Evolutionary conservation across 2,113 vertebrate species (phyloP).

Genomic region (Gnathonemus longibarbis): DNA sequence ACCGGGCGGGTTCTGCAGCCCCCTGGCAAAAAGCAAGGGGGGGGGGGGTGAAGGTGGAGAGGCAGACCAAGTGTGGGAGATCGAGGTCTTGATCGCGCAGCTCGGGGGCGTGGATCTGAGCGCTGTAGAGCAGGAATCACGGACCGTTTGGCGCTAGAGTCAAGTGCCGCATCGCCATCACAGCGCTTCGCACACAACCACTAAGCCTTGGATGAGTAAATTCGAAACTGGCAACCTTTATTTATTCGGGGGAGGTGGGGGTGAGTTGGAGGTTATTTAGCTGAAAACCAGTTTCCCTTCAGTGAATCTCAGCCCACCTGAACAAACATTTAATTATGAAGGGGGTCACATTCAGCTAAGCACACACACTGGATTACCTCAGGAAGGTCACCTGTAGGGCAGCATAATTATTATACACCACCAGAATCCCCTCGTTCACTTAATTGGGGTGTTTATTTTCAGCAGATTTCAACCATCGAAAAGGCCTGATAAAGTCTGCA

Average conservation of each 20-base stretch:
- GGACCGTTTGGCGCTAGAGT: background rate
- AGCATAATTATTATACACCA: background rate
- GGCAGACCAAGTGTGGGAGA: conserved; percentile 21
- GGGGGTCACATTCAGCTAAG: background rate
- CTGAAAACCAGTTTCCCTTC: background rate
- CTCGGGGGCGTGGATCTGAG: background rate
- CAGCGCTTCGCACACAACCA: background rate
- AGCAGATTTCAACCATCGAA: background rate
- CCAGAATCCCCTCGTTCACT: background rate
- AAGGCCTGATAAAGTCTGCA: background rate
- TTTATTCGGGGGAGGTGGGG: background rate
- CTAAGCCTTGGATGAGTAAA: background rate
- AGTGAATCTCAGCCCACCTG: background rate
- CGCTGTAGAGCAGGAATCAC: background rate
- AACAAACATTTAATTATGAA: background rate
- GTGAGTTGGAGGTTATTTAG: background rate
- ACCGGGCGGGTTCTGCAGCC: conserved; percentile 5
- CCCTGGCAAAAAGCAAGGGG: conserved; percentile 30
- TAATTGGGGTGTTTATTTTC: background rate
- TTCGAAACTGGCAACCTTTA: background rate
- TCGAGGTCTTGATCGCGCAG: background rate
- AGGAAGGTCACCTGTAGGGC: background rate
- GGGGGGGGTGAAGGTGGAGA: background rate
- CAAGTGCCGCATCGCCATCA: background rate
- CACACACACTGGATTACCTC: background rate